Percentiles rank a stretch among this genome's conserved stretches.
phyloP scores from a whole-genome alignment of 2,113 vertebrate genomes.

The Bufo bufo region DNA sequence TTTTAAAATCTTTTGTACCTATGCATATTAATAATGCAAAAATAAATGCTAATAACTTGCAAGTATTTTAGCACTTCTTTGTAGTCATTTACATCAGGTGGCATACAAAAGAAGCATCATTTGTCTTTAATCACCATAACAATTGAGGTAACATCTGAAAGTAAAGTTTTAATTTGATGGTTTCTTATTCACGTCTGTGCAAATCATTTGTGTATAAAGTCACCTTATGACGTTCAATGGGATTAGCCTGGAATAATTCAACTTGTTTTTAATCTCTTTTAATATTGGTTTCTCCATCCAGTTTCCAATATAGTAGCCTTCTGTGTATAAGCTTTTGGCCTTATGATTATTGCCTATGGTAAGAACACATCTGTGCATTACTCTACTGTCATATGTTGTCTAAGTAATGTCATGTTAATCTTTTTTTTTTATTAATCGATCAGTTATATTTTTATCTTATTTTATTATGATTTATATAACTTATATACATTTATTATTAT shows the following conservation, averaged over 20 bases:
- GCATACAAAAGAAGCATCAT: constrained; percentile 44
- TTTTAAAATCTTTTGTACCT: neutral
- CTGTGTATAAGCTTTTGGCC: constrained; percentile 51
- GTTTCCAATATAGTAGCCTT: constrained; percentile 63
- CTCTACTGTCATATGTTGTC: constrained; percentile 26
- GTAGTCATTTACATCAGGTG: constrained; percentile 35
- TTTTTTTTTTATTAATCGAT: neutral
- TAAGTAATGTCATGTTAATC: constrained; percentile 6
- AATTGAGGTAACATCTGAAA: constrained; percentile 74
- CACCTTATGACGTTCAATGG: constrained; percentile 72
- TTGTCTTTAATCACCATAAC: constrained; percentile 68
- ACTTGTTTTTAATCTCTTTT: constrained; percentile 72
- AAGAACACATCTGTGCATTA: constrained; percentile 59
- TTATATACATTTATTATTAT: neutral
- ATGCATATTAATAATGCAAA: constrained; percentile 43
- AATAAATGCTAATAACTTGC: constrained; percentile 35
- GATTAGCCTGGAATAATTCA: constrained; percentile 76
- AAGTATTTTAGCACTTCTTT: constrained; percentile 58
- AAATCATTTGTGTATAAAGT: constrained; percentile 73
- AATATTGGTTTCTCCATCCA: constrained; percentile 70
- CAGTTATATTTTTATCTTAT: neutral
- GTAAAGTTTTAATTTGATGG: constrained; percentile 76
- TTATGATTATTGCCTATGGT: constrained; percentile 54
- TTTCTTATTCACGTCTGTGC: constrained; percentile 71
- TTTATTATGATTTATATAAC: neutral